A percentile compares a stretch with the other conserved stretches of the same genome.
These are phyloP conservation scores for Rachycentron canadum DNA, from an alignment of 2,797 vertebrate genomes.

Conservation along the genomic window DNA sequence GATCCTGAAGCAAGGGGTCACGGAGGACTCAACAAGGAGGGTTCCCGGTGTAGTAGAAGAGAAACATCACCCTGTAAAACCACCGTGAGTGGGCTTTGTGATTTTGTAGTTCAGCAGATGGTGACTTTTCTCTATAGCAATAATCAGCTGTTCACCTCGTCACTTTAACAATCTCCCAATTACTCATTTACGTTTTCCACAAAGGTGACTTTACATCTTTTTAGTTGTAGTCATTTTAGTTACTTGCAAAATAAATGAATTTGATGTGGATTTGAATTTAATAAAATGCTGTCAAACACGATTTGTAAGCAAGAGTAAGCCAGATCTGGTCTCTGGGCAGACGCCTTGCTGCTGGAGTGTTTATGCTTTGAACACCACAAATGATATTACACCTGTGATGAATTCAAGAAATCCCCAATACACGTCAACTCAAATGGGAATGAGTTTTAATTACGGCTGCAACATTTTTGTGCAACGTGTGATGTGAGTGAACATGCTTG, in stretches of 20 bases:
- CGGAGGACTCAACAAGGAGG: background rate
- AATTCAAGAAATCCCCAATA: too few relatives aligned
- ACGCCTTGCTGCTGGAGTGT: too few relatives aligned
- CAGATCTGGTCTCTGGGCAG: background rate
- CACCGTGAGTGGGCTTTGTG: too few relatives aligned
- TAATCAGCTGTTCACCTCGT: background rate
- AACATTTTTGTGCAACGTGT: too few relatives aligned
- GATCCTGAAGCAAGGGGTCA: slow-evolving; percentile 18
- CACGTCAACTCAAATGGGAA: too few relatives aligned
- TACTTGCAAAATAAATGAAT: background rate
- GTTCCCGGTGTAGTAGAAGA: background rate
- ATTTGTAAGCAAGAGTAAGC: background rate
- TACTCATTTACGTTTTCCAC: background rate
- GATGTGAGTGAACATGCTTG: too few relatives aligned
- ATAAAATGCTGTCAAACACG: background rate
- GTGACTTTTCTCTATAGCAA: too few relatives aligned
- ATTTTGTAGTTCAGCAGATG: too few relatives aligned
- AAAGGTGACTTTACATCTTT: background rate
- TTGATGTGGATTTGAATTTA: background rate
- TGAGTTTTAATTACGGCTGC: too few relatives aligned
- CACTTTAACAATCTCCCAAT: background rate
- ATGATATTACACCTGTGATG: too few relatives aligned
- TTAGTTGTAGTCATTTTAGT: background rate
- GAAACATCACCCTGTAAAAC: too few relatives aligned
- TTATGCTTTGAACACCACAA: too few relatives aligned